Percentiles rank a stretch among this genome's conserved stretches.
Conservation (phyloP, 2,888 invertebrate genomes). For the Cryptocephalus primarius region DNA sequence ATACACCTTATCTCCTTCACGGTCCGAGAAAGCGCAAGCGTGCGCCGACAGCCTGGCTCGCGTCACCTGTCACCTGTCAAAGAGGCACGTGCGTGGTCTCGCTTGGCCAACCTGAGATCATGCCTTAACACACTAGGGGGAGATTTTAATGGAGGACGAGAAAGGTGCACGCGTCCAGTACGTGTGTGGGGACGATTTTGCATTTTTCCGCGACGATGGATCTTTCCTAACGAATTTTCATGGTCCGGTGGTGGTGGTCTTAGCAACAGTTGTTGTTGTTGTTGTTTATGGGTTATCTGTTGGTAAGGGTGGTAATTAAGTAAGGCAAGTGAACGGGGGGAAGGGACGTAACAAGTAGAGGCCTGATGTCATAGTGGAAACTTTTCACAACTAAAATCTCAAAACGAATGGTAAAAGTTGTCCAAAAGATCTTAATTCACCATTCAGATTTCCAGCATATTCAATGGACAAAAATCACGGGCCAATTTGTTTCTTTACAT, state of each 20-base stretch:
- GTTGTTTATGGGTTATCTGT: too few relatives aligned
- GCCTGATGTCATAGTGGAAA: too few relatives aligned
- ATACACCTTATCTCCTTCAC: too few relatives aligned
- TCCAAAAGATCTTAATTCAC: too few relatives aligned
- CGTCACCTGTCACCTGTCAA: constrained; percentile 16
- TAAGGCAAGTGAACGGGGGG: too few relatives aligned
- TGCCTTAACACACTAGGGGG: neutral
- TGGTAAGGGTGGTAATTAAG: too few relatives aligned
- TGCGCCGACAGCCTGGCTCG: constrained; percentile 14
- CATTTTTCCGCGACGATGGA: constrained; percentile 12
- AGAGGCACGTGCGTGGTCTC: constrained; percentile 13
- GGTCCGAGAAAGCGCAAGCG: constrained; percentile 16
- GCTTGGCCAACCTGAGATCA: constrained; percentile 12
- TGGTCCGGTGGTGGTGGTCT: constrained; percentile 8
- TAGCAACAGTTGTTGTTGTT: constrained; percentile 12
- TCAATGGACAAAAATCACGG: too few relatives aligned
- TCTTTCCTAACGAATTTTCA: constrained; percentile 21
- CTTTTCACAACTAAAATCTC: too few relatives aligned
- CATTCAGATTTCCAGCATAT: too few relatives aligned
- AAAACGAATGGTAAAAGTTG: too few relatives aligned
- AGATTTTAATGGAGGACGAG: neutral
- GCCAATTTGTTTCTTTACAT: too few relatives aligned
- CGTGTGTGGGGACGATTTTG: constrained; percentile 15
- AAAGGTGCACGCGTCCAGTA: constrained; percentile 11
- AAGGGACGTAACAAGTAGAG: too few relatives aligned